Conservation (phyloP, 2,888 invertebrate species). For the Ischnus inquisitorius region DNA sequence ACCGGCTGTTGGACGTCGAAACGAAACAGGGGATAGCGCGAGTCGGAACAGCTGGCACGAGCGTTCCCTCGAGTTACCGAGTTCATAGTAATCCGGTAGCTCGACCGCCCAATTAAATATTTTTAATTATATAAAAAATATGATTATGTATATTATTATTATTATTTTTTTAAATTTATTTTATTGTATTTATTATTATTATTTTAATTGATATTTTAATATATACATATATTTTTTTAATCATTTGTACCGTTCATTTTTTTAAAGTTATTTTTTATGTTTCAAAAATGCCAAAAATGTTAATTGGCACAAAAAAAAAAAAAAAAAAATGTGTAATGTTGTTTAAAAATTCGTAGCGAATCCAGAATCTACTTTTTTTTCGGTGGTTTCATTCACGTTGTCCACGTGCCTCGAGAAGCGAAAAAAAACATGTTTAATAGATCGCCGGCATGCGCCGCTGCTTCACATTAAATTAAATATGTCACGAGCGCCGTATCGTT, state of each 20-base stretch:
- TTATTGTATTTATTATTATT: too few species aligned
- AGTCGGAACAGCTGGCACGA: neutral
- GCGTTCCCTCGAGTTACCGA: neutral
- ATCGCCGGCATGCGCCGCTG: neutral
- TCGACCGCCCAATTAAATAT: neutral
- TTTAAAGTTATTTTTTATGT: too few species aligned
- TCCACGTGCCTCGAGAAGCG: too few species aligned
- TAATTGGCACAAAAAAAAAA: conserved; percentile 4
- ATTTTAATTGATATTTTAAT: too few species aligned
- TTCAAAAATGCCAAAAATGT: too few species aligned
- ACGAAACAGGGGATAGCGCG: neutral
- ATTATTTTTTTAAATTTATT: too few species aligned
- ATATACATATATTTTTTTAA: too few species aligned
- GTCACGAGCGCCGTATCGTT: neutral
- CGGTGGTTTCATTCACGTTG: too few species aligned
- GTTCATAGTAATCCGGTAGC: neutral
- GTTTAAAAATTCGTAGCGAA: neutral
- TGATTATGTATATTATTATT: too few species aligned
- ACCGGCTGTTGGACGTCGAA: conserved; percentile 15
- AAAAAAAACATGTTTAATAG: too few species aligned
- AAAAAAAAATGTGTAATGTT: neutral
- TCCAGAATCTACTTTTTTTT: neutral
- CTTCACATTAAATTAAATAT: conserved; percentile 2
- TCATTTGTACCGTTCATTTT: too few species aligned
- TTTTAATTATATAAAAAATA: too few species aligned